Evolutionary conservation across 1,140 invertebrate genomes (phyloP), one percentile per base, ranked within the genome.

Genomic region (Caenorhabditis inopinata): DNA sequence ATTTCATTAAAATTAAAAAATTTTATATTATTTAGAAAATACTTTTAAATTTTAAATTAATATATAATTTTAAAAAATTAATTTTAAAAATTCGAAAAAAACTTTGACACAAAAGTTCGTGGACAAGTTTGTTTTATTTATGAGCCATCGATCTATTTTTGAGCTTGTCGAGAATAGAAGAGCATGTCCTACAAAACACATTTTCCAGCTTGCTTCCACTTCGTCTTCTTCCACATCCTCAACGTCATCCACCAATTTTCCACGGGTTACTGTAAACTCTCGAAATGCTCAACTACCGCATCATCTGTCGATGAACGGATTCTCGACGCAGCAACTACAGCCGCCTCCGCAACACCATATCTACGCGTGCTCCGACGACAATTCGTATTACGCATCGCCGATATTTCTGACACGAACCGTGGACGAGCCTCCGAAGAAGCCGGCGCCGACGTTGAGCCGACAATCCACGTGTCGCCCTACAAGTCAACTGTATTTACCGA

Each of bases 381-480:
- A 81, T 38, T 76, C 73, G 2, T 81, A 76, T 32, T 76, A 76
- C 23, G 74, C 74, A 4, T 29, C 74, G 16, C 74, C 73, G 35
- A 45, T 76, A 12, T 79, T 68, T 23, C 12, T 75, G 46, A 47
- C 21, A 11, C 27, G 58, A 75, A 49, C 46, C 29, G 27, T 62
- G 29, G 46, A 68, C 18, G 25, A 79, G 46, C 51, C 58, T 42
- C 78, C 78, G 21, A 74, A 79, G 21, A 79, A 79, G 23, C 38
- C 46, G 5, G 78, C 74, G 18, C 79, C 79, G 14, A 79, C 79
- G 9, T 25, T 81, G 16, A 76, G 73, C 21, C 47, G 79, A 35
- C 73, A 81, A 16, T 81, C 79, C 7, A 76, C 79, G n/a, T 81
- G 73, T 76, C 47, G 79, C n/a, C 79, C 79, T 11, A 76, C 79